A percentile compares a stretch with the other conserved stretches of the same genome.
Evolutionary conservation across 2,888 invertebrate species (phyloP).

Genomic region (Scaptomyza tumidula): DNA sequence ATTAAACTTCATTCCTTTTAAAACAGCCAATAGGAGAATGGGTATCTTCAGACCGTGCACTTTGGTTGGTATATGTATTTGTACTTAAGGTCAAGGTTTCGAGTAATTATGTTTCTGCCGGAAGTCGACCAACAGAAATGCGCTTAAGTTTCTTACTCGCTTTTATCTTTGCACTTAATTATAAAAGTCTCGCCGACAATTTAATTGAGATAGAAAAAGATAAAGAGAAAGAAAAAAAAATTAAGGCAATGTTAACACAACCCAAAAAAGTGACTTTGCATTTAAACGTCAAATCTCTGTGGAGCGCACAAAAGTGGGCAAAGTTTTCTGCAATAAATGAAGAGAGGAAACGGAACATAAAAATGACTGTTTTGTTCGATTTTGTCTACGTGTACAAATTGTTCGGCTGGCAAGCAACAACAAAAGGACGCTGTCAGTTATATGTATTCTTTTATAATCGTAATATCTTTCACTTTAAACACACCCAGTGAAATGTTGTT

Average conservation of each 20-base stretch:
- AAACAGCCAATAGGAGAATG: neutral
- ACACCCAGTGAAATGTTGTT: constrained; percentile 17
- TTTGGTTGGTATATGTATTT: constrained; percentile 1
- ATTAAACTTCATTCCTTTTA: constrained; percentile 31
- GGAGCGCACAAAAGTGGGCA: constrained; percentile 57
- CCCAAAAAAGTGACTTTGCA: constrained; percentile 18
- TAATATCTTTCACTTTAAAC: neutral
- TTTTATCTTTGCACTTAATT: constrained; percentile 62
- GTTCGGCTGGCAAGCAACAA: constrained; percentile 40
- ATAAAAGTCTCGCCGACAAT: constrained; percentile 53
- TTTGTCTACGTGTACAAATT: constrained; percentile 58
- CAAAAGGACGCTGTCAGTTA: constrained; percentile 48
- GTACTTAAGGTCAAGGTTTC: constrained; percentile 63
- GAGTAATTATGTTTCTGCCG: constrained; percentile 22
- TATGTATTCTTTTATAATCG: neutral
- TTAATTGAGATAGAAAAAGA: neutral
- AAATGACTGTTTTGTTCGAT: constrained; percentile 47
- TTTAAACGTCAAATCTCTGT: constrained; percentile 38
- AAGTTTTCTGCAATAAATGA: constrained; percentile 35
- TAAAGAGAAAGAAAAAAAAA: neutral
- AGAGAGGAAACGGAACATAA: constrained; percentile 25
- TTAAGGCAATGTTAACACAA: constrained; percentile 17
- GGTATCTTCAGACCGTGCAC: neutral
- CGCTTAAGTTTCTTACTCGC: constrained; percentile 39
- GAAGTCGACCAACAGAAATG: constrained; percentile 37